Conservation (phyloP, 37 sponge, comb jelly and placozoan genomes). For the Halichondria panicea region DNA sequence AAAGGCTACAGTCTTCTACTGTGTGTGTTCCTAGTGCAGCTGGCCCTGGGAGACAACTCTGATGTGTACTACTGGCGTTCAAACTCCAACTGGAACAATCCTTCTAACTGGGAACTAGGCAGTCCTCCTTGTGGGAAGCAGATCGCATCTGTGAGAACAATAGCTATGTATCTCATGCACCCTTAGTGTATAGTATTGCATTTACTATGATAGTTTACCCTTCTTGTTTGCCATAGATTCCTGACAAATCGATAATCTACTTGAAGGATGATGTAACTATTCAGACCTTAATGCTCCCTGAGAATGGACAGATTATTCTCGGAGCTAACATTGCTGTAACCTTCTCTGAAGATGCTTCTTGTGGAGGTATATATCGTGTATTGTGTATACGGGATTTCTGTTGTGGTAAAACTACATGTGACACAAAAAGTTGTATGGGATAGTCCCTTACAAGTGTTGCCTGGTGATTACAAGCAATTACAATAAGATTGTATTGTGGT, state of each 20-base stretch:
- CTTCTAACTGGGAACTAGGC: conserved; percentile 53
- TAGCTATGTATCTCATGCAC: background rate
- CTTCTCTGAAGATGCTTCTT: conserved; percentile 15
- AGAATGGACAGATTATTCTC: conserved; percentile 36
- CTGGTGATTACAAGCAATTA: no score
- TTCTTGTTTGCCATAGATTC: background rate
- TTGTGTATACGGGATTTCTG: no score
- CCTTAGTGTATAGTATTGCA: background rate
- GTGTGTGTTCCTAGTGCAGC: no score
- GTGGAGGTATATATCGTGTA: conserved; percentile 2
- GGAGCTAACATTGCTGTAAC: conserved; percentile 17
- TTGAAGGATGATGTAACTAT: conserved; percentile 28
- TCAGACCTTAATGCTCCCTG: conserved; percentile 46
- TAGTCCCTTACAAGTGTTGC: no score
- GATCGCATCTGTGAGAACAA: background rate
- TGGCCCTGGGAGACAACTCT: no score
- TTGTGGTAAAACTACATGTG: no score
- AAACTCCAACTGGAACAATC: conserved; percentile 66
- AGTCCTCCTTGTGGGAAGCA: conserved; percentile 40
- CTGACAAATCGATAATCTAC: conserved; percentile 13
- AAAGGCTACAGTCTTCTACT: background rate
- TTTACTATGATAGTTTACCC: background rate
- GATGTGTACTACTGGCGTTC: conserved; percentile 43
- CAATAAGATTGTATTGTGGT: no score
- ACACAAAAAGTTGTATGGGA: no score